Conservation (phyloP, 1,140 invertebrate genomes). For the Pogonus chalceus region DNA sequence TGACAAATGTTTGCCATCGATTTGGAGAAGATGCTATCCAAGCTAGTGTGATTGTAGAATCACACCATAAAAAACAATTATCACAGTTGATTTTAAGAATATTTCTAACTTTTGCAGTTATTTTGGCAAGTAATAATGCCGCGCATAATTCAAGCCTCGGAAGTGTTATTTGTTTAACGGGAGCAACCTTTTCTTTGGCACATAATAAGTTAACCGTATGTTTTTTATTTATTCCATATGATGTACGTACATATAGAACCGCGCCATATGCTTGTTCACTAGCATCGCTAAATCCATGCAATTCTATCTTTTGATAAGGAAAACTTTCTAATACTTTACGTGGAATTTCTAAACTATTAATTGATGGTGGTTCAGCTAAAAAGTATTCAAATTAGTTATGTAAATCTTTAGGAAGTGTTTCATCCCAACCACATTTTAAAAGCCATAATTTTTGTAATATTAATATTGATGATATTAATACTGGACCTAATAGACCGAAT, state of each 20-base stretch:
- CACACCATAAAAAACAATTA: conserved; percentile 16
- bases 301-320: no score
- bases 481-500: conserved; percentile 19
- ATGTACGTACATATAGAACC: conserved; percentile 24
- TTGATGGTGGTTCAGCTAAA: no score
- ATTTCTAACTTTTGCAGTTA: conserved; percentile 9
- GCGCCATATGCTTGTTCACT: conserved; percentile 26
- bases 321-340: no score
- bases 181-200: conserved; percentile 33
- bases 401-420: neutral
- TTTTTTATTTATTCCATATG: conserved; percentile 11
- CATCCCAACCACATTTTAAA: conserved; percentile 17
- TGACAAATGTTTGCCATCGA: conserved; percentile 20
- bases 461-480: conserved; percentile 17
- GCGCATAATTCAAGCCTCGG: conserved; percentile 22
- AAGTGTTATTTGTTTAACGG: conserved; percentile 25
- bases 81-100: neutral
- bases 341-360: no score
- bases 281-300: conserved; percentile 31
- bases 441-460: conserved; percentile 18
- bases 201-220: conserved; percentile 23
- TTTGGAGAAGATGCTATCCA: conserved; percentile 17
- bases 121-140: conserved; percentile 15
- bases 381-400: no score
- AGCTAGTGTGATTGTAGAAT: conserved; percentile 17